Base-by-base conservation (phyloP, 2,888 invertebrate species). In the Gymnocheta viridis region DNA sequence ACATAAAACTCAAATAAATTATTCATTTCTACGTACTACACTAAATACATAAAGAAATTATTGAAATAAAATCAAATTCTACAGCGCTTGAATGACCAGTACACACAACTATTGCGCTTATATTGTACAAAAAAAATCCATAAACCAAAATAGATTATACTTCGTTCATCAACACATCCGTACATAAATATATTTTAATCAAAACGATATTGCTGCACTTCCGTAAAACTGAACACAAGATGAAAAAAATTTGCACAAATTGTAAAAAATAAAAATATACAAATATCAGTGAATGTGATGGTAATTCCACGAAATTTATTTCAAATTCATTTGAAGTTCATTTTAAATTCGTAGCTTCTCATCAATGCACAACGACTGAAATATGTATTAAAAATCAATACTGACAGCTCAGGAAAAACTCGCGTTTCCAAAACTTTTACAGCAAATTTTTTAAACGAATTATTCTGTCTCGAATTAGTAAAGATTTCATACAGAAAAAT, bases 281-380 rank as follows among this genome's bases (percentile, higher is more conserved):
- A 41, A 9, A 41, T 41, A n/a, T 41, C n/a, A 47, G 17, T 51
- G 9, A 38, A 27, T 27, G n/a, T 14, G 27, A 17, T 10, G 27
- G n/a, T 24, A 10, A 64, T 66, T 35, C 24, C 58, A 58, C 14
- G 4, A 56, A 58, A 64, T 62, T 24, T 62, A n/a, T n/a, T n/a
- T n/a, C n/a, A n/a, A n/a, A n/a, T n/a, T n/a, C n/a, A n/a, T n/a
- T n/a, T n/a, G n/a, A n/a, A n/a, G n/a, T n/a, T 70, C 62, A 79
- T 76, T 79, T 80, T 44, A 51, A 76, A 70, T 82, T 64, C 35
- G 66, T 51, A 74, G 44, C 24, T 56, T 66, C 56, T 64, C 32
- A 64, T 82, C 29, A 54, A 70, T 44, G 60, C 14, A 22, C 6
- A 56, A 47, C 7, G n/a, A n/a, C n/a, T n/a, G n/a, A n/a, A n/a